Conservation (phyloP, 2,888 invertebrate species). For the Pedicia rivosa region DNA sequence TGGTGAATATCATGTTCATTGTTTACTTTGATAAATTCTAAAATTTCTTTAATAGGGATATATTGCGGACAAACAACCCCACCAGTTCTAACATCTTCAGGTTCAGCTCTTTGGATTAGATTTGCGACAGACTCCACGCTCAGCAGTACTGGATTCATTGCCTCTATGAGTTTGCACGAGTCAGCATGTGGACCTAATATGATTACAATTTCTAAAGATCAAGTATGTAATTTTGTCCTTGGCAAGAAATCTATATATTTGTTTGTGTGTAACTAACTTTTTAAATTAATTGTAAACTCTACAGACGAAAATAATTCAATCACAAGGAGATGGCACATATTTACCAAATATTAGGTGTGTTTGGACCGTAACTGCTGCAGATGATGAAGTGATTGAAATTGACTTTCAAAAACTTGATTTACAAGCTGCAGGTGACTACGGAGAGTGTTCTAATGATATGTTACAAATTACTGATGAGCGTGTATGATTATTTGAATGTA, state of each 20-base stretch:
- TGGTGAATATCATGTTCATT: too few species aligned
- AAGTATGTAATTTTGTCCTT: too few species aligned
- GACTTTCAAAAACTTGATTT: conserved; percentile 41
- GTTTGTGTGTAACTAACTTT: too few species aligned
- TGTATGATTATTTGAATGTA: too few species aligned
- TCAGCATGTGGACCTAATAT: conserved; percentile 41
- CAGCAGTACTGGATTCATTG: conserved; percentile 45
- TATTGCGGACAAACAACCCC: conserved; percentile 44
- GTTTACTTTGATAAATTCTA: too few species aligned
- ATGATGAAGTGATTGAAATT: conserved; percentile 25
- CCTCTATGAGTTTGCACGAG: conserved; percentile 35
- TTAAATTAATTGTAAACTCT: background rate
- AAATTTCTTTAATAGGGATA: too few species aligned
- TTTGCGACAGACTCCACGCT: conserved; percentile 46
- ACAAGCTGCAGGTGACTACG: conserved; percentile 25
- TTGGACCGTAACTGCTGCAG: conserved; percentile 33
- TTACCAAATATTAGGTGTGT: conserved; percentile 37
- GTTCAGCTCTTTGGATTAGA: conserved; percentile 44
- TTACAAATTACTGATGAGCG: conserved; percentile 32
- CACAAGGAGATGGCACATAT: conserved; percentile 35
- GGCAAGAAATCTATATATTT: too few species aligned
- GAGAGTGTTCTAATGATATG: conserved; percentile 33
- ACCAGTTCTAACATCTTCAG: conserved; percentile 38
- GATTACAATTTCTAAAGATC: conserved; percentile 9
- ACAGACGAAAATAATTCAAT: conserved; percentile 20